These are phyloP conservation scores for Melipona beecheii DNA, from an alignment of 2,888 invertebrate genomes.

Conservation along the genomic window DNA sequence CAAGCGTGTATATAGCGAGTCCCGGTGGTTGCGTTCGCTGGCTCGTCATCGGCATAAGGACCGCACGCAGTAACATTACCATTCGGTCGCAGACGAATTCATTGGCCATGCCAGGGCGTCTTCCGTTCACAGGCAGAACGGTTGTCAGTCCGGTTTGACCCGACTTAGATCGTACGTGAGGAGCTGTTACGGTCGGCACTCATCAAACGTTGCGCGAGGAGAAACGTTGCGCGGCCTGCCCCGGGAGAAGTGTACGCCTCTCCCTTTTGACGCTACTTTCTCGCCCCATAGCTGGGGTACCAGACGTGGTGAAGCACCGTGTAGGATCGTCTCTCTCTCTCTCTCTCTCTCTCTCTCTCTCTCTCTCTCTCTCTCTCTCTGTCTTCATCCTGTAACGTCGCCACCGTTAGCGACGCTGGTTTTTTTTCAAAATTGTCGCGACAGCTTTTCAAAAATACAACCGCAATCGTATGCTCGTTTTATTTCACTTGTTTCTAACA, in stretches of 20 bases:
- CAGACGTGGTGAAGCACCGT: not conserved
- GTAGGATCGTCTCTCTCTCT: not conserved
- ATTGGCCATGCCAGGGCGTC: slow-evolving; percentile 79
- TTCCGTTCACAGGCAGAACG: slow-evolving; percentile 82
- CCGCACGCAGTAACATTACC: slow-evolving; percentile 81
- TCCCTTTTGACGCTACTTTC: slow-evolving; percentile 22
- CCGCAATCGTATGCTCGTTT: no score
- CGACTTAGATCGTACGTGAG: slow-evolving; percentile 72
- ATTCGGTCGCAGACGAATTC: slow-evolving; percentile 81
- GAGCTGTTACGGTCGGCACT: slow-evolving; percentile 67
- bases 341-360: not conserved
- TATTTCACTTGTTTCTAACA: no score
- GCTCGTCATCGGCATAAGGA: slow-evolving; percentile 74
- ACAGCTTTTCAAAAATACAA: no score
- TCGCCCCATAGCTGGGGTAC: not conserved
- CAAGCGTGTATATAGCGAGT: slow-evolving; percentile 24
- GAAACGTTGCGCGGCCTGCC: slow-evolving; percentile 15
- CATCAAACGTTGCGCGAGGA: slow-evolving; percentile 63
- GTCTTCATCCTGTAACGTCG: no score
- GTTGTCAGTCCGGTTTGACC: slow-evolving; percentile 77
- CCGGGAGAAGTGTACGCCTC: slow-evolving; percentile 20
- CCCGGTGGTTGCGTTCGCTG: slow-evolving; percentile 27
- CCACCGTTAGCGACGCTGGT: no score
- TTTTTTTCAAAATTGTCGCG: no score
- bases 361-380: no score